phyloP scores from a whole-genome alignment of 2,113 vertebrate genomes.

The Ictalurus furcatus region DNA sequence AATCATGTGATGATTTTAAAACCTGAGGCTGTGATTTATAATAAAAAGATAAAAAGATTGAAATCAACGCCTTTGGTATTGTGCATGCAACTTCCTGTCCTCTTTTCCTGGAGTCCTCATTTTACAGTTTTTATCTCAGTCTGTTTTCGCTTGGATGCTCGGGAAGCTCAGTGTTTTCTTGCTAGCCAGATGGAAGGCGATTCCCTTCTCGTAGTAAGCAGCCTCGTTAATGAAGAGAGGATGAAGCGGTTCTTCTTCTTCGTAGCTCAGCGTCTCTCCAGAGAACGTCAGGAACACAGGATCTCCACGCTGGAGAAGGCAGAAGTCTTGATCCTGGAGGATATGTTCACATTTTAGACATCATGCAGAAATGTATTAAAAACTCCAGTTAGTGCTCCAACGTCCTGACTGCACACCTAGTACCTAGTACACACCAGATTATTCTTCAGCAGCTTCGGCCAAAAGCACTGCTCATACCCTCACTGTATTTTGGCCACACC shows the following conservation, averaged over 20 bases:
- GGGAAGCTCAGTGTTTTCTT: slow-evolving; percentile 63
- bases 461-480: neutral
- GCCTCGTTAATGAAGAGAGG: slow-evolving; percentile 75
- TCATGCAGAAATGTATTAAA: neutral
- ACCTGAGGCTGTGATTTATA: slow-evolving; percentile 1
- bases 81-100: neutral
- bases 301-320: slow-evolving; percentile 65
- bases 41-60: neutral
- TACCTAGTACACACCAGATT: neutral
- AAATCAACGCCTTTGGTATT: neutral
- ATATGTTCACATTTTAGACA: neutral
- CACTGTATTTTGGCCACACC: too few relatives aligned
- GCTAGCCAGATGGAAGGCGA: slow-evolving; percentile 67
- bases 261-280: slow-evolving; percentile 66
- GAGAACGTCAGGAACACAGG: slow-evolving; percentile 70
- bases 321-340: slow-evolving; percentile 74
- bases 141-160: slow-evolving; percentile 55
- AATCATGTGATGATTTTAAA: neutral
- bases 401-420: neutral
- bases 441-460: neutral
- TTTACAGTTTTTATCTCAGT: slow-evolving; percentile 29
- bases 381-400: neutral
- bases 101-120: neutral
- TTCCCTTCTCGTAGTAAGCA: slow-evolving; percentile 77
- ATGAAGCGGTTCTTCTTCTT: slow-evolving; percentile 65